Evolutionary conservation across 2,797 vertebrate genomes (phyloP), one percentile per base, ranked within the genome.

Genomic region (Smutsia temminckii): DNA sequence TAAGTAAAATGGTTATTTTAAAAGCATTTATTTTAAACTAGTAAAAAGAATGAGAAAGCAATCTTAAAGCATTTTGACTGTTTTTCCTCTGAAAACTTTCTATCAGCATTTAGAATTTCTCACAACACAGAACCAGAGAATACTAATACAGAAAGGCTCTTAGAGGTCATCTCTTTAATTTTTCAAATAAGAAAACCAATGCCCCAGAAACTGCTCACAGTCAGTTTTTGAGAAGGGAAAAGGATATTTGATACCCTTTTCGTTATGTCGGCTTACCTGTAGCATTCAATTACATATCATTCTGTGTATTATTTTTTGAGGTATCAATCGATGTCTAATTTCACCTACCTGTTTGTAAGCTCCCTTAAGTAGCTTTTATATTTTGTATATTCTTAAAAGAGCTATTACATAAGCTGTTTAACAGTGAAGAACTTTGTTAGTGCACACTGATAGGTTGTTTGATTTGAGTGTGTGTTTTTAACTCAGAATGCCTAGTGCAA

Each of bases 11-110:
- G 1, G 14, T 74, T 90, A 74, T 79, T 87, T 92, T 16, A 29
- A 93, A 93, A 89, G 83, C 69, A 75, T 46, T 84, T 89, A 64
- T 57, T 95, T 89, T 71, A 92, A 80, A 87, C 66, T 84, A 84
- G 53, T 75, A 92, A 89, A 92, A 87, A 55, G 64, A 92, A 75
- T 40, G 16, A 49, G 37, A 46, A 92, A 34, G 46, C 74, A 64
- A 85, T 89, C 79, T 92, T 74, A 69, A 81, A 90, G 11, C 68
- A 78, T 89, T 85, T 64, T 75, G 42, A 40, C 61, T 78, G 53
- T 74, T 88, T 96, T 92, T 27, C 46, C 91, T 94, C 53, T 95
- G 59, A 92, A 86, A 90, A 53, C 37, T 63, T 87, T 68, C 34
- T 90, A 32, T 13, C 17, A 69, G 46, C 64, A 25, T 80, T 91